These are phyloP conservation scores for Salticus scenicus DNA, from an alignment of 2,888 invertebrate genomes.

Conservation along the genomic window DNA sequence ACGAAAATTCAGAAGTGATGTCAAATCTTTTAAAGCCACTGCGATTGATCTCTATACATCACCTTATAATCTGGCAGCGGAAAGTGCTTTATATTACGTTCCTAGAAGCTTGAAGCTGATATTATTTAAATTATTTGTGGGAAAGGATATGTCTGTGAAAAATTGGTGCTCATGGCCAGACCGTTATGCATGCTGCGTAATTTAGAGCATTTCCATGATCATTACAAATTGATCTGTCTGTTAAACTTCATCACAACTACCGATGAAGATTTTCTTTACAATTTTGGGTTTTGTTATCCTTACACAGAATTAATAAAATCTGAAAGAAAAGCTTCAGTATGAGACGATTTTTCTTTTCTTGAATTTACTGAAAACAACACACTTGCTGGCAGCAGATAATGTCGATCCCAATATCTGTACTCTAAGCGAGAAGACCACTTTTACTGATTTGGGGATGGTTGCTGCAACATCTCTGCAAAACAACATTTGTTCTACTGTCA, in stretches of 20 bases:
- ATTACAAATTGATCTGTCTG: constrained; percentile 12
- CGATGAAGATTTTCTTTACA: constrained; percentile 70
- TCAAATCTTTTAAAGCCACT: not conserved
- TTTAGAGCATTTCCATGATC: constrained; percentile 7
- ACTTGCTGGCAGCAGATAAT: constrained; percentile 73
- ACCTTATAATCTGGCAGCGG: not conserved
- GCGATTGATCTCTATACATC: not conserved
- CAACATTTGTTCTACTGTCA: not conserved
- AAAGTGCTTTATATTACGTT: constrained; percentile 5
- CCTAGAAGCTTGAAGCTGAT: not conserved
- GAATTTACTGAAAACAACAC: constrained; percentile 40
- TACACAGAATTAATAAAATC: constrained; percentile 69
- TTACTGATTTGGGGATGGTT: constrained; percentile 73
- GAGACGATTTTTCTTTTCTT: constrained; percentile 42
- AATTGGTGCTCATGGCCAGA: constrained; percentile 22
- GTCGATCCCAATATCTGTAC: constrained; percentile 72
- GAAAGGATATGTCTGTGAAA: not conserved
- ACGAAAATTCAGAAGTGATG: not conserved
- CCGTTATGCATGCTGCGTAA: not conserved
- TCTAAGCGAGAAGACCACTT: constrained; percentile 71
- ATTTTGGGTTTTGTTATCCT: constrained; percentile 70
- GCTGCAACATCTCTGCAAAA: constrained; percentile 48
- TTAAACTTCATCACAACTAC: constrained; percentile 68
- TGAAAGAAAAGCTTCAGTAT: constrained; percentile 67
- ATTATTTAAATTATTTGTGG: not conserved